Base-by-base conservation (phyloP, 2,888 invertebrate genomes). In the Ypsolopha scabrella region DNA sequence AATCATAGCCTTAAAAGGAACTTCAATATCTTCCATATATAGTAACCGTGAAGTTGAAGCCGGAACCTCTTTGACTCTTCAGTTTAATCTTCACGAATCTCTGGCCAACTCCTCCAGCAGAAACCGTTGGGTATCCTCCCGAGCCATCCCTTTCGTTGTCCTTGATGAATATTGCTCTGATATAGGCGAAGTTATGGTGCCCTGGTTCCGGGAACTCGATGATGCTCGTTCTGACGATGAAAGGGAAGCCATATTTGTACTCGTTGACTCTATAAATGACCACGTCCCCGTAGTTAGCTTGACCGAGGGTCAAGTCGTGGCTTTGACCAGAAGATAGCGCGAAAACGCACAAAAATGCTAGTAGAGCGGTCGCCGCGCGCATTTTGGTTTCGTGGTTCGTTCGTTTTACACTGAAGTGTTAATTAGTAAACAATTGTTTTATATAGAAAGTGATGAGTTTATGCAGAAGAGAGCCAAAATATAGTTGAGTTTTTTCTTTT, bases 21-120 rank as follows among this genome's bases (percentile, higher is more conserved):
- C 24, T 52, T 61, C 59, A 78, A 57, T 72, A 83, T 68, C 76
- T 73, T 56, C 85, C 87, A 45, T 82, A 86, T 35, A 87, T 68
- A 0, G 79, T 73, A 2, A 87, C 57, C 0, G 85, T 80, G 56
- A 86, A 87, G 60, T 87, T 83, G 37, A 86, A 69, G 0, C 87
- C 83, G 45, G 55, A 50, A 2, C 70, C 64, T 34, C 81, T 64
- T 56, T 86, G 86, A 39, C 82, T 79, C 61, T 82, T 82, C 57
- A 87, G 57, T 53, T 85, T 80, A 53, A 87, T 69, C 50, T 78
- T 82, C 34, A 74, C 77, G 51, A 79, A 80, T 9, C 73, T 66
- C 53, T 81, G 80, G 0, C 87, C 86, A 0, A 87, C 58, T 0
- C 87, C 87, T 1, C 87, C 87, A 0, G 80, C 59, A 0, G 72